Evolutionary conservation across 2,888 invertebrate species (phyloP), one percentile per base, ranked within the genome.

Genomic region (Drosophila cyrtoloma): DNA sequence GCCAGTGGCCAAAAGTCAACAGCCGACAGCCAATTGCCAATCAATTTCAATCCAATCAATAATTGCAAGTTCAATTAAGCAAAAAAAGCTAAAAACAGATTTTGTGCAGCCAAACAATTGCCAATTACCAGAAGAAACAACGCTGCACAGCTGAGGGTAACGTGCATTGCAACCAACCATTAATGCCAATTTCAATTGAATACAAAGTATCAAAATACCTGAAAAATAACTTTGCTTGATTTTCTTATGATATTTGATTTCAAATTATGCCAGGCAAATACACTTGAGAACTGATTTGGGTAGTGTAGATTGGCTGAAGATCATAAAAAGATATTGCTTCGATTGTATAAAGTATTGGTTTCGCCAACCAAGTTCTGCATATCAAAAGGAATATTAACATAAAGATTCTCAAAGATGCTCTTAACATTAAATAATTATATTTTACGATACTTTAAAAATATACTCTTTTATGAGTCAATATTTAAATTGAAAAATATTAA

Each of bases 51-150:
- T 77, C 67, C 80, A 78, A 86, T 87, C 81, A 87, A 90, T 87
- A 89, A 87, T 87, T 89, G 86, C 87, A 82, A 84, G 82, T 89
- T 90, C 91, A 90, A 90, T 89, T 86, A 90, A 82, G 64, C 67
- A 62, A 35, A 35, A 81, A 66, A 64, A 64, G 42, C 57, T 63
- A 63, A 72, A 68, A 59, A 57, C 42, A 3, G 42, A 59, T 42
- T 62, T 55, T 52, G 32, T 14, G 57, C 62, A 50, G 22, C 67
- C 58, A 81, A 87, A 73, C 77, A 87, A 86, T 82, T 90, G 81
- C 88, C 90, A 86, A 86, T 86, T 86, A 82, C 67, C 53, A 50
- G 47, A 30, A 51, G 44, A n/a, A 57, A 39, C 57, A 39, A 28
- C 37, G 33, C 26, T 44, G 71, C 30, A 9, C 16, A 28, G n/a